These are phyloP conservation scores for Xestia c-nigrum DNA, from an alignment of 2,888 invertebrate genomes.

Conservation along the genomic window DNA sequence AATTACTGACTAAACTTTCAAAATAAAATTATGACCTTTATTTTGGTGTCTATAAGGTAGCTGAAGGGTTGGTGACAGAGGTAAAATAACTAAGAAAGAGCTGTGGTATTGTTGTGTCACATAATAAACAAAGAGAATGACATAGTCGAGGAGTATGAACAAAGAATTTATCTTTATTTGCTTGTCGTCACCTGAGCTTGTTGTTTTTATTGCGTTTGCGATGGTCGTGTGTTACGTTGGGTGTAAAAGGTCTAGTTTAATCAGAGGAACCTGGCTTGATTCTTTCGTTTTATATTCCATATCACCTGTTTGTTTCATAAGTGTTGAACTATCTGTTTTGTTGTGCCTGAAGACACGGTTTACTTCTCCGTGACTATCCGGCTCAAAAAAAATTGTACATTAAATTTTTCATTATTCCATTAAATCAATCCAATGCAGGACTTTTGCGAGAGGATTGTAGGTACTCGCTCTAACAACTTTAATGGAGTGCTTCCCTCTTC, in stretches of 20 bases:
- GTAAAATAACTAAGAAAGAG: not conserved
- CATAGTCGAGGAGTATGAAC: conserved; percentile 15
- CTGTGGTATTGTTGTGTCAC: conserved; percentile 32
- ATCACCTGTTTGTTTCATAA: not conserved
- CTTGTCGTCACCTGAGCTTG: conserved; percentile 35
- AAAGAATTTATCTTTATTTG: conserved; percentile 51
- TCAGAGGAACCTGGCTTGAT: not conserved
- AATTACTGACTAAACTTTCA: not conserved
- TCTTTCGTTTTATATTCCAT: conserved; percentile 1
- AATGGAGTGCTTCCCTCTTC: not conserved
- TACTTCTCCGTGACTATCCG: not conserved
- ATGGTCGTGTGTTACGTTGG: conserved; percentile 9
- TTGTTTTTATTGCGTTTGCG: conserved; percentile 29
- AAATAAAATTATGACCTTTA: not conserved
- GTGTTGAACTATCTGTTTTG: not conserved
- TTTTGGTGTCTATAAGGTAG: not conserved
- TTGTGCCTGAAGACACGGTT: not conserved
- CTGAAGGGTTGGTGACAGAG: not conserved
- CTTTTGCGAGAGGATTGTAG: not conserved
- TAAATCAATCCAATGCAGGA: not conserved
- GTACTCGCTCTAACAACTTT: not conserved
- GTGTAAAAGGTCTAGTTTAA: conserved; percentile 4
- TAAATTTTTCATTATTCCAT: too few relatives aligned
- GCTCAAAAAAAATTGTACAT: not conserved
- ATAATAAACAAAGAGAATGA: conserved; percentile 37